These are phyloP conservation scores for Drosophila sechellia DNA, from an alignment of 1,140 invertebrate genomes.

Conservation along the genomic window DNA sequence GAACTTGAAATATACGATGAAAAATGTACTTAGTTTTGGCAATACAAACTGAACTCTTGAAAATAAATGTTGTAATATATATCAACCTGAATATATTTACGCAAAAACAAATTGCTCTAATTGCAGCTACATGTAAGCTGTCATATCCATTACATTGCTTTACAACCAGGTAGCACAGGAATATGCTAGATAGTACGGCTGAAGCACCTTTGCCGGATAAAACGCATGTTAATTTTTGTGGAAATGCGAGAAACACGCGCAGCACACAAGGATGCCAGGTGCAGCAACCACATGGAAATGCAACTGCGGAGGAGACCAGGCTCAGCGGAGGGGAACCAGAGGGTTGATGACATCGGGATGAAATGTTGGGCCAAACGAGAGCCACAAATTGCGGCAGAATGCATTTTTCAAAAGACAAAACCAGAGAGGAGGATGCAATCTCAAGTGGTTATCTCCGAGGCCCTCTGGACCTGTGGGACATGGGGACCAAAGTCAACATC, in stretches of 20 bases:
- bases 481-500: slow-evolving; percentile 72
- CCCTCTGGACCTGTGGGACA: slow-evolving; percentile 40
- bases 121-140: not conserved
- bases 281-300: slow-evolving; percentile 32
- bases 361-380: slow-evolving; percentile 49
- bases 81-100: no score
- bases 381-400: slow-evolving; percentile 79
- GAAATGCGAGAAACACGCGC: slow-evolving; percentile 47
- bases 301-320: slow-evolving; percentile 37
- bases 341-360: slow-evolving; percentile 29
- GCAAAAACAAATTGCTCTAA: not conserved
- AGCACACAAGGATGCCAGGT: slow-evolving; percentile 22
- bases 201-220: slow-evolving; percentile 29
- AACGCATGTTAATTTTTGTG: slow-evolving; percentile 56
- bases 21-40: no score
- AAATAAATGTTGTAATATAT: no score
- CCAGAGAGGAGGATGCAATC: slow-evolving; percentile 65
- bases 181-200: not conserved
- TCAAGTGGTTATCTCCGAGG: slow-evolving; percentile 78
- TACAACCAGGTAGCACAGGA: not conserved
- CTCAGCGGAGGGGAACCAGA: slow-evolving; percentile 5
- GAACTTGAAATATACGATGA: no score
- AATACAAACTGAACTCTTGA: no score
- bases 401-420: slow-evolving; percentile 76
- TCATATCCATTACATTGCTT: not conserved